Evolutionary conservation across 1,140 invertebrate species (phyloP).

Genomic region (Venustaconcha ellipsiformis): DNA sequence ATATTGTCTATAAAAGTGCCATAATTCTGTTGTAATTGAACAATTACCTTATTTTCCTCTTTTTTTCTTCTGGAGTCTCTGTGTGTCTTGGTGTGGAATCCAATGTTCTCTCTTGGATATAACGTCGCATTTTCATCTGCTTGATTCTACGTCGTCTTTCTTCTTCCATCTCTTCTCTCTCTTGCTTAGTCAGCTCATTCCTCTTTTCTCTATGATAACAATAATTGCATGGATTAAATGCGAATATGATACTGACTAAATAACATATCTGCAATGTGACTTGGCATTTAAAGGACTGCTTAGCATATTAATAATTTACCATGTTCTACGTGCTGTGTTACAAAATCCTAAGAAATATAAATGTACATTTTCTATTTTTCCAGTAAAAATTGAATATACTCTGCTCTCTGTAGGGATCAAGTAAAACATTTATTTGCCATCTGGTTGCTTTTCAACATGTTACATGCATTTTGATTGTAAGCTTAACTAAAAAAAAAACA

Average conservation of each 20-base stretch:
- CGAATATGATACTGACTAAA: background rate
- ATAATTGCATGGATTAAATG: background rate
- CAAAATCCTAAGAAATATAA: no score
- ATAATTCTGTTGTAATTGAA: background rate
- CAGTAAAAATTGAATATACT: no score
- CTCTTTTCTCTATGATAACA: slow-evolving; percentile 10
- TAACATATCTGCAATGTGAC: background rate
- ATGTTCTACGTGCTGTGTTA: no score
- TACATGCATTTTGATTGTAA: no score
- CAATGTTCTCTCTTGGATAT: slow-evolving; percentile 18
- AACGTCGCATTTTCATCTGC: slow-evolving; percentile 26
- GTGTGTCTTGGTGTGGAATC: slow-evolving; percentile 1
- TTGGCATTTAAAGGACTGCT: no score
- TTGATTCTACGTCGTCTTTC: slow-evolving; percentile 22
- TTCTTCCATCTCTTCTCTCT: slow-evolving; percentile 26
- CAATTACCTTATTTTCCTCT: slow-evolving; percentile 16
- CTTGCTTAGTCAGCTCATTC: slow-evolving; percentile 14
- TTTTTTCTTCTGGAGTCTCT: slow-evolving; percentile 25
- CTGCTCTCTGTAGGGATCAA: no score
- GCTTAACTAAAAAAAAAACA: no score
- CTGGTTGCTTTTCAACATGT: no score
- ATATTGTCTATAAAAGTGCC: background rate
- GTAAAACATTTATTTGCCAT: no score
- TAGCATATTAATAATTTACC: no score
- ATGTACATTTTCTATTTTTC: no score